Evolutionary conservation across 1,140 invertebrate species (phyloP).

Genomic region (Bemisia tabaci): DNA sequence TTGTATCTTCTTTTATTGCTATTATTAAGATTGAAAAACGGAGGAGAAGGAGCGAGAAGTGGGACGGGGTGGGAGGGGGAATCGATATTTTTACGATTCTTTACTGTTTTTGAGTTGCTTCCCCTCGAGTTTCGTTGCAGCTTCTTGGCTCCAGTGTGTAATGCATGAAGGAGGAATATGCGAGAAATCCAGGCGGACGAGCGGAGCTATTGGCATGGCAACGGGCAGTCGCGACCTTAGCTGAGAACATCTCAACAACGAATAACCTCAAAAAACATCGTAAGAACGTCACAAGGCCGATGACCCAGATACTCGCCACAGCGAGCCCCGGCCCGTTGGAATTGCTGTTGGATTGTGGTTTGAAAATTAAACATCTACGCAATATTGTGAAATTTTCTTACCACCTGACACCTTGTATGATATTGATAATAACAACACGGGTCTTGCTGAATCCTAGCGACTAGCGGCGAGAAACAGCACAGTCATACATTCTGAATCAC

Average conservation of each 20-base stretch:
- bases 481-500: too few relatives aligned
- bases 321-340: too few relatives aligned
- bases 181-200: not conserved
- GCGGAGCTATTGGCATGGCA: slow-evolving; percentile 3
- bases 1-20: not conserved
- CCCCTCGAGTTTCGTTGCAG: slow-evolving; percentile 1
- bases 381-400: not conserved
- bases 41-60: not conserved
- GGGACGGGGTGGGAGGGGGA: not conserved
- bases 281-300: not conserved
- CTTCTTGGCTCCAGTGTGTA: too few relatives aligned
- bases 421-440: too few relatives aligned
- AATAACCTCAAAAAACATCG: not conserved
- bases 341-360: too few relatives aligned
- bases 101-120: slow-evolving; percentile 5
- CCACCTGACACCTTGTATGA: not conserved
- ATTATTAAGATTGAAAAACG: not conserved
- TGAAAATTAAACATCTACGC: not conserved
- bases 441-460: too few relatives aligned
- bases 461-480: too few relatives aligned
- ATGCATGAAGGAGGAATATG: too few relatives aligned
- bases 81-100: slow-evolving; percentile 13
- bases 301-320: not conserved
- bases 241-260: slow-evolving; percentile 6
- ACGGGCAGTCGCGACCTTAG: slow-evolving; percentile 8